These are phyloP conservation scores for Rhadina sibilatrix DNA, from an alignment of 2,113 vertebrate genomes.

Conservation along the genomic window DNA sequence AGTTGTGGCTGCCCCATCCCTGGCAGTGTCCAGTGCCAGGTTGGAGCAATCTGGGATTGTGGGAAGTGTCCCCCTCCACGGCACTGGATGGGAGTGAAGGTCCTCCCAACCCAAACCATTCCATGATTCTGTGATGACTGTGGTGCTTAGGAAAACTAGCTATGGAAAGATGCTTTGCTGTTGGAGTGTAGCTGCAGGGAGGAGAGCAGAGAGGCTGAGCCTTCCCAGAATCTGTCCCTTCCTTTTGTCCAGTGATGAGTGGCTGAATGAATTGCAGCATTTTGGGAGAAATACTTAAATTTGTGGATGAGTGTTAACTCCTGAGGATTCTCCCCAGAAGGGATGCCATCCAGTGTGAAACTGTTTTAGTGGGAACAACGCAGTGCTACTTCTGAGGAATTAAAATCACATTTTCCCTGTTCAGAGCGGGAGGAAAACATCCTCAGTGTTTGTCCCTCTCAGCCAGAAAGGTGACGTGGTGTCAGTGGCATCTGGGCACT, in stretches of 20 bases:
- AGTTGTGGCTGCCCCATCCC: background rate
- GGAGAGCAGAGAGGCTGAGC: background rate
- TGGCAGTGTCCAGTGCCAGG: background rate
- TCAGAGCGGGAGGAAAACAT: background rate
- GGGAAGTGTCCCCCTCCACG: background rate
- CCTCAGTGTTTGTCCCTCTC: background rate
- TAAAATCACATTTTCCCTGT: rapidly evolving
- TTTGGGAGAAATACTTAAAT: background rate
- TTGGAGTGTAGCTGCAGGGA: background rate
- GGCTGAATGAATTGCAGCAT: background rate
- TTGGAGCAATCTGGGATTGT: background rate
- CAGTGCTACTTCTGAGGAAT: background rate
- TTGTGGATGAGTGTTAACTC: rapidly evolving
- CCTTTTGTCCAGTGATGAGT: background rate
- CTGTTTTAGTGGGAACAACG: too few relatives aligned
- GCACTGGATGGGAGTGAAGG: background rate
- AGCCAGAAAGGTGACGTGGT: background rate
- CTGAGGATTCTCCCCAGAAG: background rate
- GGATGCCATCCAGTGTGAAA: rapidly evolving
- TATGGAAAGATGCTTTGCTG: background rate
- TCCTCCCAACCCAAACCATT: background rate
- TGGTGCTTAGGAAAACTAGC: background rate
- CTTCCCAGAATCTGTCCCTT: background rate
- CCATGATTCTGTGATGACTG: background rate
- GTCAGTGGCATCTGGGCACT: background rate